Evolutionary conservation across 2,113 vertebrate species (phyloP), one percentile per base, ranked within the genome.

Genomic region (Bos javanicus): DNA sequence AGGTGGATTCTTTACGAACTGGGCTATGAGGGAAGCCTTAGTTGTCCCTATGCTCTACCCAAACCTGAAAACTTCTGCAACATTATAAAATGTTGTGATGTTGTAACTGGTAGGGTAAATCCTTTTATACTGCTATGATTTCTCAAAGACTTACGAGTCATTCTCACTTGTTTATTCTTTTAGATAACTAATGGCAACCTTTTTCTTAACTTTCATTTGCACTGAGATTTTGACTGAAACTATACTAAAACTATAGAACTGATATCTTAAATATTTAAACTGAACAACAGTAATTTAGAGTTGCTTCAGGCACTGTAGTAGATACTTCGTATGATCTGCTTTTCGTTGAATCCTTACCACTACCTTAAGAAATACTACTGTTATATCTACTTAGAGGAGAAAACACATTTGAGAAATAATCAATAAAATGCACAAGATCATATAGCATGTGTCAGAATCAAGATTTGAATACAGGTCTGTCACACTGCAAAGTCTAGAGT

Each of bases 181-280:
- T 64, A 85, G 39, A 80, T 88, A 64, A 96, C 76, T 64, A 95
- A 2, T 64, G 64, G 36, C 39, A 87, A 71, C 8, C 7, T 93
- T 54, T 86, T 71, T 54, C 50, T 91, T 87, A 80, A 91, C 33
- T 81, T 96, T 81, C 14, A 91, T 9, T n/a, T 39, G 21, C 82
- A 95, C 25, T 92, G n/a, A 54, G 39, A 82, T 54, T 89, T 56
- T 82, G 26, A 64, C 6, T 43, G 7, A 74, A 96, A 86, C 36
- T 82, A 86, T 3, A 90, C 23, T 52, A 50, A n/a, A 93, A 78
- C 62, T 92, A 10, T 5, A 93, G 48, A 88, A 91, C 2, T 50
- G n/a, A 84, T 30, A 91, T 81, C 46, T 95, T 62, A 97, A 96
- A 87, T 62, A 91, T 39, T 92, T 57, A 92, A 87, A 91, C 23